These are phyloP conservation scores for Eurystomus glaucurus DNA, from an alignment of 2,797 vertebrate species.

Conservation along the genomic window DNA sequence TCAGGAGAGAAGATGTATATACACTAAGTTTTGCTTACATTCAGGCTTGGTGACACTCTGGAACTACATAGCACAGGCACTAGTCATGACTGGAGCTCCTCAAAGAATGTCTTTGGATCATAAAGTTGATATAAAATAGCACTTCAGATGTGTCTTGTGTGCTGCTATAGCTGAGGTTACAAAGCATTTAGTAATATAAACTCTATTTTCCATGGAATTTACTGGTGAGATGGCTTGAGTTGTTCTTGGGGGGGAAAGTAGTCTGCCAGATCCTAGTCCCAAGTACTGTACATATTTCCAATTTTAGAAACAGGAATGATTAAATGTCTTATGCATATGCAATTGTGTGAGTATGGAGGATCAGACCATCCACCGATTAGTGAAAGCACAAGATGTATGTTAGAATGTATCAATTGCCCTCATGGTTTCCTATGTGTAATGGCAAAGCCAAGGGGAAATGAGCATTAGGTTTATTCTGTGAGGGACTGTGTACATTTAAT, in stretches of 20 bases:
- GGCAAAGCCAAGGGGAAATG: not conserved
- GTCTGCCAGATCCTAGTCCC: not conserved
- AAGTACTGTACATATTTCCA: not conserved
- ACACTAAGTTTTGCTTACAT: constrained; percentile 19
- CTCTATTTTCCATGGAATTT: rapidly evolving
- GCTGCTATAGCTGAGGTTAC: not conserved
- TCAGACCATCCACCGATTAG: too few species aligned
- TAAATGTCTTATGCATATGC: too few species aligned
- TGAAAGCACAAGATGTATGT: too few species aligned
- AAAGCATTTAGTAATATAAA: not conserved
- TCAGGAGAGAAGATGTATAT: not conserved
- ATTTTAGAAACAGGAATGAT: too few species aligned
- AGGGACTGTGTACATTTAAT: not conserved
- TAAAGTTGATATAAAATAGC: not conserved
- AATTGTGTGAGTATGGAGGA: too few species aligned
- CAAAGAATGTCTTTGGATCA: constrained; percentile 30
- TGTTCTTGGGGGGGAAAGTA: not conserved
- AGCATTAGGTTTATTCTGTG: not conserved
- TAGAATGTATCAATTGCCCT: too few species aligned
- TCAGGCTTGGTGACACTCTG: not conserved
- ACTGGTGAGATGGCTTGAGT: not conserved
- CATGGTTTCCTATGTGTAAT: not conserved
- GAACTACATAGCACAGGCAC: not conserved
- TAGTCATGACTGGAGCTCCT: not conserved
- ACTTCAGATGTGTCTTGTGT: not conserved